These are phyloP conservation scores for Hyposoter dolosus DNA, from an alignment of 2,888 invertebrate species.

Conservation along the genomic window DNA sequence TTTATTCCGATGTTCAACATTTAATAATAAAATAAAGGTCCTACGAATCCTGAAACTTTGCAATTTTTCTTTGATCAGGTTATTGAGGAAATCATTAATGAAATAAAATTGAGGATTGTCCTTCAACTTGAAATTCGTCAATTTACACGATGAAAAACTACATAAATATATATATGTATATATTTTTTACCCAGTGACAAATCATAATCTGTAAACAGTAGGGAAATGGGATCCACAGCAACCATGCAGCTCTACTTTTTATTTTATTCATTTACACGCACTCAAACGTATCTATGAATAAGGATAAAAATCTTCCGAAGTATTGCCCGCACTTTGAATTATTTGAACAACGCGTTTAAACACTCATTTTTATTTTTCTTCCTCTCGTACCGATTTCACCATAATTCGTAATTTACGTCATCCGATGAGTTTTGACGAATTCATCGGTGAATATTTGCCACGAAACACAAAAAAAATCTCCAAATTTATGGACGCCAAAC, in stretches of 20 bases:
- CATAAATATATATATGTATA: not conserved
- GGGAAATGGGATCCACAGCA: not conserved
- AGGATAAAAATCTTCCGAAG: conserved; percentile 52
- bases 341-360: conserved; percentile 73
- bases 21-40: not conserved
- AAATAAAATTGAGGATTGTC: not conserved
- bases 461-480: not conserved
- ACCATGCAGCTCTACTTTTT: not conserved
- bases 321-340: conserved; percentile 72
- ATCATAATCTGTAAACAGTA: not conserved
- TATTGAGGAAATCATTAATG: not conserved
- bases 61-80: not conserved
- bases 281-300: not conserved
- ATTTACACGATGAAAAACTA: not conserved
- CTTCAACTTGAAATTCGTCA: not conserved
- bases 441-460: conserved; percentile 16
- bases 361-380: conserved; percentile 13
- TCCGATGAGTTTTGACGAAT: conserved; percentile 11
- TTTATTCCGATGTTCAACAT: not conserved
- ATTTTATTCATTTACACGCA: not conserved
- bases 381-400: conserved; percentile 32
- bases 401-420: conserved; percentile 25
- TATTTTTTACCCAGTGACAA: conserved; percentile 17
- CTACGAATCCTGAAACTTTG: not conserved
- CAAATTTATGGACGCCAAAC: not conserved